Evolutionary conservation across 2,888 invertebrate species (phyloP).

Genomic region (Oasisia sp.): DNA sequence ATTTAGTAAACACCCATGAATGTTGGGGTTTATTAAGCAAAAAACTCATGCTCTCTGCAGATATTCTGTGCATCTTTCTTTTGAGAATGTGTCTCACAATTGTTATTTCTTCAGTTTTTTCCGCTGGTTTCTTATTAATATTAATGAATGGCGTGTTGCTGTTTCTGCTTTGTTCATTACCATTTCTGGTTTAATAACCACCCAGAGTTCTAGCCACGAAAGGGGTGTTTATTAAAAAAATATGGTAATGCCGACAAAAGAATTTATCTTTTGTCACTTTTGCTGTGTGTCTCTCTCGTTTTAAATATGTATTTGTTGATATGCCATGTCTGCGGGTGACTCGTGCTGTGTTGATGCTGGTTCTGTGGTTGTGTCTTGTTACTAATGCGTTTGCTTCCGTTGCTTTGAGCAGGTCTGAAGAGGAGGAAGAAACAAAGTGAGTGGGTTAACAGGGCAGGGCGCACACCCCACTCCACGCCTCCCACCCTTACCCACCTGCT

Average conservation of each 20-base stretch:
- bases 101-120: not conserved
- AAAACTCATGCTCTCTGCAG: not conserved
- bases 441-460: not conserved
- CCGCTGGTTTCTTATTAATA: not conserved
- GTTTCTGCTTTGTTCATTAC: not conserved
- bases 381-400: not conserved
- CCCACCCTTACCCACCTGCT: not conserved
- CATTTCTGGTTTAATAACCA: not conserved
- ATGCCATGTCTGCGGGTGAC: not conserved
- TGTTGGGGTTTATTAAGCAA: not conserved
- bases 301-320: not conserved
- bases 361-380: not conserved
- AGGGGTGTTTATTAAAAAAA: constrained; percentile 8
- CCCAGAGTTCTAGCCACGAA: not conserved
- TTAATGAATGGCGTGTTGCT: not conserved
- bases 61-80: not conserved
- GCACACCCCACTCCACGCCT: not conserved
- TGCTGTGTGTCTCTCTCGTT: not conserved
- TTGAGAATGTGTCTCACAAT: not conserved
- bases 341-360: not conserved
- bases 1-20: not conserved
- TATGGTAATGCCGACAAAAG: not conserved
- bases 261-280: not conserved
- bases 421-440: constrained; percentile 6
- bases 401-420: not conserved